These are phyloP conservation scores for Malacosoma neustria DNA, from an alignment of 2,888 invertebrate species.

Conservation along the genomic window DNA sequence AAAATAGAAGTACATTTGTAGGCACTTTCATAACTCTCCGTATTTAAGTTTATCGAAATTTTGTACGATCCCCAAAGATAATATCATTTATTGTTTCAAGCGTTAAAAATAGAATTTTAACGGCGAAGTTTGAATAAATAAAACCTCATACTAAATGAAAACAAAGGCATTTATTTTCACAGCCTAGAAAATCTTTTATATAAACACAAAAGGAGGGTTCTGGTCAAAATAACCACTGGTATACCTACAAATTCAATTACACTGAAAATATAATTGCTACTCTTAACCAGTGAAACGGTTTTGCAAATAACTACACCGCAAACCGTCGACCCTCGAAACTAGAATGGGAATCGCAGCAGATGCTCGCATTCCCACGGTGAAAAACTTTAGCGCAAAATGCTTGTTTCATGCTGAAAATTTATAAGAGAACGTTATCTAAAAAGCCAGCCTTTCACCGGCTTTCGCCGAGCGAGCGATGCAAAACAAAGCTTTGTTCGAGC, in stretches of 20 bases:
- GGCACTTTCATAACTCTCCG: no score
- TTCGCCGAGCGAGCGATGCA: conserved; percentile 61
- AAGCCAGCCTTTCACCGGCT: conserved; percentile 67
- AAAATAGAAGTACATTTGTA: no score
- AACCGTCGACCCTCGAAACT: conserved; percentile 44
- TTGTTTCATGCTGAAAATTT: conserved; percentile 58
- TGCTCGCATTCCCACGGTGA: conserved; percentile 55
- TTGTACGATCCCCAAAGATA: background rate
- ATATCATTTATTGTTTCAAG: background rate
- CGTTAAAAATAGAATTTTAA: background rate
- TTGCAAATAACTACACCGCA: conserved; percentile 37
- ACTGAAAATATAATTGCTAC: conserved; percentile 32
- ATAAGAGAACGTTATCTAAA: conserved; percentile 70
- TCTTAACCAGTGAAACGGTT: conserved; percentile 37
- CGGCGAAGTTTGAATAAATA: background rate
- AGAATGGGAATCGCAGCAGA: conserved; percentile 51
- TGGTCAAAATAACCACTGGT: background rate
- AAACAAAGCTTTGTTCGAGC: conserved; percentile 71
- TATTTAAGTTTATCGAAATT: no score
- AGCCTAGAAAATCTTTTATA: background rate
- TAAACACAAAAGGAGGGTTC: background rate
- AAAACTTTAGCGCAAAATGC: conserved; percentile 57
- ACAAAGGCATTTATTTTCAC: background rate
- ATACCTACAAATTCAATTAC: conserved; percentile 30
- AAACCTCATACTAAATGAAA: background rate